Evolutionary conservation across 2,797 vertebrate species (phyloP), one percentile per base, ranked within the genome.

Genomic region (Ptychadena robeensis): DNA sequence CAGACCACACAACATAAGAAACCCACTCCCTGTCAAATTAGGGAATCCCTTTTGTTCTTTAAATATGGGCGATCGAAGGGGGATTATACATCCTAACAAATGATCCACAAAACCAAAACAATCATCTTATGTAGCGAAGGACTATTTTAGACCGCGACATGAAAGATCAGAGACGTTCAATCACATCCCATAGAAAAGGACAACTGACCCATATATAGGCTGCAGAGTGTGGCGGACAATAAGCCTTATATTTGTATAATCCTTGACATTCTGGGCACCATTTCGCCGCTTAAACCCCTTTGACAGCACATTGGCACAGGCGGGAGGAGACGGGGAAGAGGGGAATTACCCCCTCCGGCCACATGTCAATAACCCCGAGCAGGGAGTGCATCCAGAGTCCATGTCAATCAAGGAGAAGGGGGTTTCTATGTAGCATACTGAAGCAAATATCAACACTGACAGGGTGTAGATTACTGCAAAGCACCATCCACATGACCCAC

Each of bases 391-490:
- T 22, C 28, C 15, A 53, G 71, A 53, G 57, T 38, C 73, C 57
- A 30, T 14, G 27, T 4, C 31, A 75, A 75, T 38, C 73, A 38
- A 2, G 34, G 5, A 28, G 57, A 4, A 7, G 15, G 18, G 34
- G 34, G 70, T n/a, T 18, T 73, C 70, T 57, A 72, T 57, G 31
- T 25, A 64, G n/a, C 57, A 40, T 18, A 40, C 65, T n/a, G 28
- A 48, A 53, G 25, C 68, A n/a, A 70, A 48, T 18, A 35, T 37
- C 72, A 57, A 18, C 57, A 63, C 22, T 61, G 57, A 9, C 57
- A 35, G 59, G 74, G 59, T 75, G 73, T 40, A 34, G 76, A 69
- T 63, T 38, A 38, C 73, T 31, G 73, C 53, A 64, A 10, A 73
- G 71, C 53, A 73, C 65, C 73, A 64, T 30, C 8, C 63, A 67